Base-by-base conservation (phyloP, 2,888 invertebrate genomes). In the Heterodera filipjevi region DNA sequence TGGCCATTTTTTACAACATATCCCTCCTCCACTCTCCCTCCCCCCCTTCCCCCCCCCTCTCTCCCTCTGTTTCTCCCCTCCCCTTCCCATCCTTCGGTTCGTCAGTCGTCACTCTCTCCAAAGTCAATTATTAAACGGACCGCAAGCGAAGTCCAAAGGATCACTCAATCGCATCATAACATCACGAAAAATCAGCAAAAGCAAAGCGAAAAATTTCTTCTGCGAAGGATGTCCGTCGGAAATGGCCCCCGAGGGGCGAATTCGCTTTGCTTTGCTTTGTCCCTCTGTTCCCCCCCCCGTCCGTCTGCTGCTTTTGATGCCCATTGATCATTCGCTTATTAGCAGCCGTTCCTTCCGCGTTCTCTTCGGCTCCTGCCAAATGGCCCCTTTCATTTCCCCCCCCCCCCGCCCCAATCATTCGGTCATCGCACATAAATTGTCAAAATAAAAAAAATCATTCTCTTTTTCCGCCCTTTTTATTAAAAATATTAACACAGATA, bases 101-200 rank as follows among this genome's bases (percentile, higher is more conserved):
- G 1, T 10, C 27, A n/a, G 27, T 59, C 59, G 59, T n/a, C 59
- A 59, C 27, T 27, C n/a, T 59, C 59, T 59, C 27, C 59, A 59
- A 59, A n/a, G 59, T 59, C 59, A 59, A 59, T 59, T 59, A 59
- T 59, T 59, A 59, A 59, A 59, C 59, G 59, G 59, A 59, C 59
- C n/a, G 59, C n/a, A 59, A 59, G 59, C 59, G 59, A 59, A 53
- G 59, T 59, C 59, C n/a, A 27, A 10, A 8, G 27, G 27, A 59
- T 59, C 59, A 59, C 59, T n/a, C 59, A 59, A 59, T 59, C 59
- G 27, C 59, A 49, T 49, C 49, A 49, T 49, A 12, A 59, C 59
- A 59, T 59, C 59, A 59, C 59, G 22, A 27, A 59, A 59, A 59
- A 53, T 16, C 16, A 53, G 59, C 59, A 59, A 59, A 59, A 59